Base-by-base conservation (phyloP, 2,888 invertebrate genomes). In the Panopea generosa region DNA sequence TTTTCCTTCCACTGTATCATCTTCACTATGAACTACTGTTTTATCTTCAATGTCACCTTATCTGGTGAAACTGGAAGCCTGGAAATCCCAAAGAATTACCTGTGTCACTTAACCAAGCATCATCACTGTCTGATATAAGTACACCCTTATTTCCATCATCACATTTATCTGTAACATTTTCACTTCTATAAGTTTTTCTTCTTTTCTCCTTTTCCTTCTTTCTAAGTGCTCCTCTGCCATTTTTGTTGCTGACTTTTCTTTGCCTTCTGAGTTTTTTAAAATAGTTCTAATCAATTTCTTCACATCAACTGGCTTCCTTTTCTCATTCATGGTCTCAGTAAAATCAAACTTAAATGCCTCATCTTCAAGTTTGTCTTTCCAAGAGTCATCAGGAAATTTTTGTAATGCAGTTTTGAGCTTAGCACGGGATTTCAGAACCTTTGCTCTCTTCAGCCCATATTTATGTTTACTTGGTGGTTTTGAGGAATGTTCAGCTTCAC, bases 351-450 rank as follows among this genome's bases (percentile, higher is more conserved):
- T 65, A 55, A 72, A 72, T 33, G 65, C 65, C 20, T 49, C 38
- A 45, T 40, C 53, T 24, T 66, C 40, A 14, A 72, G 22, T 47
- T 53, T 52, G 11, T 72, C 72, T 60, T 72, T 72, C 72, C 72
- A 72, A 6, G 62, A 24, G 26, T 52, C 7, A 52, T 62, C 52
- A 38, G 22, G 47, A 26, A 47, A 60, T n/a, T 60, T 60, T 55
- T 55, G 29, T 29, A 55, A 55, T 7, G 55, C 55, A 27, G 33
- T 29, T 55, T 33, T 55, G 18, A 33, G 33, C 11, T 33, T 33
- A 7, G 33, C 4, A 33, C 33, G 33, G 11, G 33, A 33, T 33
- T 33, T 33, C 33, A 33, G 11, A 33, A 33, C 33, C 11, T 33
- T 33, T 33, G 6, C 33, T 33, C 11, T 33, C 33, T 33, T 33